Base-by-base conservation (phyloP, 2,113 vertebrate genomes). In the Hippoglossus stenolepis region DNA sequence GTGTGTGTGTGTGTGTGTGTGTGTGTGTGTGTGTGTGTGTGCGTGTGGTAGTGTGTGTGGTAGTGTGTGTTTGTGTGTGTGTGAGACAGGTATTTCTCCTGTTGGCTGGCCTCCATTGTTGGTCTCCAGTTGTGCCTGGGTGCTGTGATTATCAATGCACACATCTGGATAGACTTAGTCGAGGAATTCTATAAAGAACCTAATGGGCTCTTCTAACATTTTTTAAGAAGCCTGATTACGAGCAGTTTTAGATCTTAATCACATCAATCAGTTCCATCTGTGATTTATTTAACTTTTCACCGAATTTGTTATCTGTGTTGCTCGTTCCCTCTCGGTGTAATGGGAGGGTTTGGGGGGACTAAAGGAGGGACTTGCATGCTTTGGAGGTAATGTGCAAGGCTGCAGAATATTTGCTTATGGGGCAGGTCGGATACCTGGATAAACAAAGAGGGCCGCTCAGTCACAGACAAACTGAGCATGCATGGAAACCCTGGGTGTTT, bases 161-260 rank as follows among this genome's bases (percentile, higher is more conserved):
- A 94, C 94, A 94, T 93, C 93, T 95, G 93, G 93, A 89, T 84
- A 71, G 79, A 82, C 81, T 94, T 94, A 93, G 90, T 80, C 71
- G 77, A 87, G 77, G 90, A 93, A 91, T 92, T 89, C 90, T 92
- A 92, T 94, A 93, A 94, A 93, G 80, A n/a, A 83, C 82, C 81
- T 93, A 94, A 94, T 91, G 67, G 89, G 90, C 88, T 91, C 86
- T 71, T 83, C 77, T 73, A 91, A 90, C 87, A 90, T 93, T 93
- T 92, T 66, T 84, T 81, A 84, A 54, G 87, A 89, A 82, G 91
- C 86, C 88, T 93, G 90, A 93, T 93, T 91, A 93, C 88, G 82
- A 92, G 86, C 73, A 12, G 70, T 89, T 92, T 92, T 65, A 91
- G 85, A 91, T 92, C 86, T 92, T 79, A 79, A 86, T 90, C 83